Conservation (phyloP, 2,113 vertebrate genomes). For the Dipodomys spectabilis region DNA sequence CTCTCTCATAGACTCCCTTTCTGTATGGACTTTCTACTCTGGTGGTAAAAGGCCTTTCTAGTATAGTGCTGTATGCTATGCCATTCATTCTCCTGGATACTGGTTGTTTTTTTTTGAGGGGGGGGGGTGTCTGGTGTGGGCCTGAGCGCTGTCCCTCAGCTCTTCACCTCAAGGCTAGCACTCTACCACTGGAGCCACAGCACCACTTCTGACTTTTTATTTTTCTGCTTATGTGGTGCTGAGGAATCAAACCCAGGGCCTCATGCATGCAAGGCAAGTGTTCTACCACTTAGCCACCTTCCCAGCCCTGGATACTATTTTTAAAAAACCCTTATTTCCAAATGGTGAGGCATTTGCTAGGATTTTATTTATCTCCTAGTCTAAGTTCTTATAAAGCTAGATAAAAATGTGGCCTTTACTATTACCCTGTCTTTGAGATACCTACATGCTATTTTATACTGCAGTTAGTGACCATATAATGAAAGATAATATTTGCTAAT, state of each 20-base stretch:
- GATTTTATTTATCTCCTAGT: neutral
- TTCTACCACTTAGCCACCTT: too few species aligned
- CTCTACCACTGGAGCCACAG: too few species aligned
- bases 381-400: neutral
- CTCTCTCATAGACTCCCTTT: neutral
- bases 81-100: neutral
- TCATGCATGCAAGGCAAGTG: too few species aligned
- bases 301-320: too few species aligned
- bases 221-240: too few species aligned
- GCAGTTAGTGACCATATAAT: neutral
- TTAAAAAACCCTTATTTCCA: neutral
- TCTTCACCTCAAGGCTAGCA: too few species aligned
- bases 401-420: slow-evolving; percentile 14
- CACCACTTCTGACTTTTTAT: too few species aligned
- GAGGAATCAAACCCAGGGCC: too few species aligned
- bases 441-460: slow-evolving; percentile 21
- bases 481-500: slow-evolving; percentile 32
- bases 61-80: neutral
- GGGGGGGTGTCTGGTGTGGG: too few species aligned
- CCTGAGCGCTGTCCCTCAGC: too few species aligned
- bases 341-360: neutral
- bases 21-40: neutral
- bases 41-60: neutral
- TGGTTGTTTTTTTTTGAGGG: neutral
- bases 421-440: neutral